Percentiles rank a stretch among this genome's conserved stretches.
phyloP scores from a whole-genome alignment of 2,113 vertebrate species.

The Salvelinus alpinus region DNA sequence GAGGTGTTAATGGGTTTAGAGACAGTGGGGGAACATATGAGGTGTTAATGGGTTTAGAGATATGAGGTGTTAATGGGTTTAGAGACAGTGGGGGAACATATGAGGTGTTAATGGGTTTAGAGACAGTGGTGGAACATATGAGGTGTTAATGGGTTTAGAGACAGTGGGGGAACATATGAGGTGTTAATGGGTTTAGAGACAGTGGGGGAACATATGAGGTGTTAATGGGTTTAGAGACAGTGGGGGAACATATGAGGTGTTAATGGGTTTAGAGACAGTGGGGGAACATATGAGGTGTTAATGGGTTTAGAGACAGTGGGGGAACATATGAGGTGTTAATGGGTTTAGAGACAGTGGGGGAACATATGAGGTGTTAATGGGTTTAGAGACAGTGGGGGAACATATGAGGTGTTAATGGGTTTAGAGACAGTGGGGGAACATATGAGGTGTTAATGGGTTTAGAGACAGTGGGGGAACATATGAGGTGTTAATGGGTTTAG shows the following conservation, averaged over 20 bases:
- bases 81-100: slow-evolving; percentile 62
- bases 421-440: slow-evolving; percentile 54
- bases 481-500: slow-evolving; percentile 59
- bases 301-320: slow-evolving; percentile 59
- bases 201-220: slow-evolving; percentile 56
- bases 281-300: slow-evolving; percentile 60
- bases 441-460: slow-evolving; percentile 61
- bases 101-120: slow-evolving; percentile 62
- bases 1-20: slow-evolving; percentile 59
- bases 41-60: slow-evolving; percentile 59
- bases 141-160: slow-evolving; percentile 59
- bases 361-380: slow-evolving; percentile 62
- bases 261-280: slow-evolving; percentile 54
- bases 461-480: slow-evolving; percentile 63
- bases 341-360: slow-evolving; percentile 53
- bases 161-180: slow-evolving; percentile 64
- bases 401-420: slow-evolving; percentile 64
- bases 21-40: slow-evolving; percentile 62
- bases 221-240: slow-evolving; percentile 59
- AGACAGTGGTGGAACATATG: slow-evolving; percentile 56
- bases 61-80: slow-evolving; percentile 59
- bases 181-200: slow-evolving; percentile 60
- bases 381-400: slow-evolving; percentile 57
- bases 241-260: slow-evolving; percentile 64
- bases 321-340: slow-evolving; percentile 65